Evolutionary conservation across 2,888 invertebrate genomes (phyloP), one percentile per base, ranked within the genome.

Genomic region (Polydrusus cervinus): DNA sequence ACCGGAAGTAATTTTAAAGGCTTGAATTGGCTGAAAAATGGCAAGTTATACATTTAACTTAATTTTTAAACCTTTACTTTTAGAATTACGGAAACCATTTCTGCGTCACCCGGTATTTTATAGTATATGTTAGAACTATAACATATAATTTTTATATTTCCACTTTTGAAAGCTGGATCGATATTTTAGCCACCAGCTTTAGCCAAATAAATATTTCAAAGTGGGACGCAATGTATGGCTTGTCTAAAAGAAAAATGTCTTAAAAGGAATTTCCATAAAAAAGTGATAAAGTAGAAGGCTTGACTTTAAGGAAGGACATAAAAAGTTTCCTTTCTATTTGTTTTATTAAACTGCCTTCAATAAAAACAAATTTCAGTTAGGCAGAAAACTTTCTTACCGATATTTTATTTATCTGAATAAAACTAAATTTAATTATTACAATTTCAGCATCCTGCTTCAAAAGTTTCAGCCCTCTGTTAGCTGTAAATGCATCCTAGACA

Each of bases 261-360:
- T 20, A 25, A 51, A 20, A 25, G 18, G 25, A 51, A 51, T 51
- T 51, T 51, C 51, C 51, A 51, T 51, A 51, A 25, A 51, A 49
- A 51, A 25, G 51, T 51, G 11, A 51, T 51, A 51, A 51, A 25
- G 16, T 14, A 51, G 25, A 20, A n/a, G 11, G 25, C 18, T 51
- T 51, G 51, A 51, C 8, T 51, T 20, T 20, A 5, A 51, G 11
- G 13, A 10, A 18, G 10, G 11, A n/a, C 51, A 18, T 20, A 51
- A 51, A 51, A 51, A 25, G 7, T 18, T 18, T 25, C 10, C 10
- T 1, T 51, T 51, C 18, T 49, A 49, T 18, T 51, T 51, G 51
- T 47, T 47, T 47, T 7, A 47, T 3, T 47, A 47, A 47, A 47
- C 10, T 1, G 43, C 43, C 1, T 43, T 13, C 3, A 43, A n/a